Evolutionary conservation across 1,140 invertebrate species (phyloP).

Genomic region (Danaus melanippus): DNA sequence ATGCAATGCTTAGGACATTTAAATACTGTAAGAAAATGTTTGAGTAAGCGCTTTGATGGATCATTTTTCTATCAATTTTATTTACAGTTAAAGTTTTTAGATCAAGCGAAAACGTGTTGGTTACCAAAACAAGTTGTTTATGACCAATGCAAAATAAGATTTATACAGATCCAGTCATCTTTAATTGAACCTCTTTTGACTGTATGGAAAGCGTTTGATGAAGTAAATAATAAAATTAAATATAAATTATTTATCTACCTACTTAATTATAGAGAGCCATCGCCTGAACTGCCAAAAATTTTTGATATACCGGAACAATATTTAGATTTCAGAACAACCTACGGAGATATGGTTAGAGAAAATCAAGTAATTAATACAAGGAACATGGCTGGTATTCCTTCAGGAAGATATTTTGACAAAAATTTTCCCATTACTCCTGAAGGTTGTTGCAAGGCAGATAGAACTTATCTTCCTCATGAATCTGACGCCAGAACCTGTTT

Average conservation of each 20-base stretch:
- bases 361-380: slow-evolving; percentile 25
- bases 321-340: slow-evolving; percentile 48
- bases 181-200: slow-evolving; percentile 48
- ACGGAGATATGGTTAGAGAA: slow-evolving; percentile 48
- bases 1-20: slow-evolving; percentile 56
- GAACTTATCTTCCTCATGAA: slow-evolving; percentile 44
- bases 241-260: slow-evolving; percentile 50
- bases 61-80: slow-evolving; percentile 56
- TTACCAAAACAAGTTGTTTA: slow-evolving; percentile 44
- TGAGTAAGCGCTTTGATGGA: slow-evolving; percentile 44
- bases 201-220: slow-evolving; percentile 51
- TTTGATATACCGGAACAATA: slow-evolving; percentile 36
- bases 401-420: slow-evolving; percentile 53
- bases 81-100: slow-evolving; percentile 52
- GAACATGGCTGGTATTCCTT: slow-evolving; percentile 42
- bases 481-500: slow-evolving; percentile 47
- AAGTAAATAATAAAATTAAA: slow-evolving; percentile 29
- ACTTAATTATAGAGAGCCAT: slow-evolving; percentile 48
- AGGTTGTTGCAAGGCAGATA: slow-evolving; percentile 36
- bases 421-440: slow-evolving; percentile 45
- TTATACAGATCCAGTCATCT: slow-evolving; percentile 45
- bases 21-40: slow-evolving; percentile 52
- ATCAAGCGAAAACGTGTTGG: slow-evolving; percentile 49
- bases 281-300: slow-evolving; percentile 46
- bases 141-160: slow-evolving; percentile 34